phyloP scores from a whole-genome alignment of 2,888 invertebrate genomes.

The Pseudococcus jackbeardsleyi region DNA sequence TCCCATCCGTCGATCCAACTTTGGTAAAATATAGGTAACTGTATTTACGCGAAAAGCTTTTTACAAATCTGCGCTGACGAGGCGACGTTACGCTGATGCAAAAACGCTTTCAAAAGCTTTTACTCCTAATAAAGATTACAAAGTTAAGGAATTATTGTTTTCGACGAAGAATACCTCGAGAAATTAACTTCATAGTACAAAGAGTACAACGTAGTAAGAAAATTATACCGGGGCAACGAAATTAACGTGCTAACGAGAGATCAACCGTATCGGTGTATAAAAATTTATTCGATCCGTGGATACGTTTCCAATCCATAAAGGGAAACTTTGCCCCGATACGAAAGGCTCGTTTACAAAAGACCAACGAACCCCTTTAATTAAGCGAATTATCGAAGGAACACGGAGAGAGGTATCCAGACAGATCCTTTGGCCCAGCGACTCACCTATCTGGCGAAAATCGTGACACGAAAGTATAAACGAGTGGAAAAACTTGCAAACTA shows the following conservation, averaged over 20 bases:
- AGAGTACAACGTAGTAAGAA: not conserved
- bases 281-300: not conserved
- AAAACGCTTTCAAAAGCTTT: slow-evolving; percentile 36
- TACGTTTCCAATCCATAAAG: not conserved
- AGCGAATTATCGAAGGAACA: slow-evolving; percentile 17
- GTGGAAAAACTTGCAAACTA: slow-evolving; percentile 6
- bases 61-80: not conserved
- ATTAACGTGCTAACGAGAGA: not conserved
- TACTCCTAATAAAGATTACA: slow-evolving; percentile 4
- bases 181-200: slow-evolving; percentile 8
- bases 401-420: not conserved
- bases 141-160: slow-evolving; percentile 35
- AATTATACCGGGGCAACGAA: not conserved
- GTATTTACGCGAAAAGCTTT: slow-evolving; percentile 45
- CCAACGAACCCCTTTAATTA: slow-evolving; percentile 34
- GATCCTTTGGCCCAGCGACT: not conserved
- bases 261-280: not conserved
- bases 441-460: not conserved
- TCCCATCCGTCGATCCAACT: not conserved
- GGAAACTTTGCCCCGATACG: not conserved
- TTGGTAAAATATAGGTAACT: slow-evolving; percentile 25
- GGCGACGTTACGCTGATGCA: not conserved
- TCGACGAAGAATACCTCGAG: not conserved
- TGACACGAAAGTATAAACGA: slow-evolving; percentile 29
- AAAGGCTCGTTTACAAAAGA: slow-evolving; percentile 30